Evolutionary conservation across 2,797 vertebrate genomes (phyloP), one percentile per base, ranked within the genome.

Genomic region (Anguilla pacifica): DNA sequence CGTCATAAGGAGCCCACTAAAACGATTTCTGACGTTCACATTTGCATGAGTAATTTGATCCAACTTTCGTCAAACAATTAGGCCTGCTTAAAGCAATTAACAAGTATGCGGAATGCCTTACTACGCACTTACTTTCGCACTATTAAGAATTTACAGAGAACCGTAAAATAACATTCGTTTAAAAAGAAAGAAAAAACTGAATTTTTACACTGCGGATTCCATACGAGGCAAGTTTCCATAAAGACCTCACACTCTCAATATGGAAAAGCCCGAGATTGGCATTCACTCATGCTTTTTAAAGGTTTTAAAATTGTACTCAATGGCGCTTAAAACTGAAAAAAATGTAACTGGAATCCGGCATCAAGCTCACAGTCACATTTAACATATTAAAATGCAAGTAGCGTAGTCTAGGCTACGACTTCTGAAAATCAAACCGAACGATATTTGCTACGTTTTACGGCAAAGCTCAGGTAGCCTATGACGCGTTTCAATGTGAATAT

Each of bases 251-350:
- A 35, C 53, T 28, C 13, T 84, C 67, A 85, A 55, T 67, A 35
- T 64, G 57, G 43, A 85, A 85, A 64, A 64, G 57, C 59, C 84
- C 61, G 11, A 85, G 84, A 93, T 91, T 92, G 91, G 92, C 94
- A 95, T 95, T 94, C 95, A 93, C 92, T 92, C 93, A 95, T 95
- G 93, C 91, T 91, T 89, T 86, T 89, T 95, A 17, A 17, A 2
- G 4, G 91, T 92, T 28, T 31, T 53, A 2, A 17, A 84, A 57
- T 19, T 35, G 6, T 55, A 59, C 59, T 84, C n/a, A n/a, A 19
- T 28, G 51, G 83, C 3, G n/a, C n/a, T 84, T 53, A 31, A 57
- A 39, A 77, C 72, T 53, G 28, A 28, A 10, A 74, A 74, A 74
- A 35, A 72, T 3, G 11, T 77, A 15, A 13, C 43, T 77, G 10